These are phyloP conservation scores for Physocephala rufipes DNA, from an alignment of 2,888 invertebrate species.

Conservation along the genomic window DNA sequence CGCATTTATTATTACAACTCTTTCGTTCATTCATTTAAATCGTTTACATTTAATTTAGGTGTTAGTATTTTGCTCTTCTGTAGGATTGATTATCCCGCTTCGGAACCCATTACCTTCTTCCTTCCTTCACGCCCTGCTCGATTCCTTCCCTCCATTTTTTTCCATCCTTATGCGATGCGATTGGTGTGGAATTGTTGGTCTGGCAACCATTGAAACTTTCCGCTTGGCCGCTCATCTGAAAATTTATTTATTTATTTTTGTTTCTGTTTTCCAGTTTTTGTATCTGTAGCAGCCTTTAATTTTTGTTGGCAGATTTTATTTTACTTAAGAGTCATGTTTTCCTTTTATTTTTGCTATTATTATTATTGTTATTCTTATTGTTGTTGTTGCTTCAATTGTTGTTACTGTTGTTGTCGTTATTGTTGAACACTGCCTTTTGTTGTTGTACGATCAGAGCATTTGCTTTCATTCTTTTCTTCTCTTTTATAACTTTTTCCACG, in stretches of 20 bases:
- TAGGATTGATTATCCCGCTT: slow-evolving; percentile 12
- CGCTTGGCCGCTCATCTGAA: slow-evolving; percentile 67
- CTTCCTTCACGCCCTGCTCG: slow-evolving; percentile 9
- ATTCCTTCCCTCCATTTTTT: no score
- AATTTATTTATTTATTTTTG: slow-evolving; percentile 36
- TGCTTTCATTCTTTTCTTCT: slow-evolving; percentile 19
- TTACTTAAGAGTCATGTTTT: background rate
- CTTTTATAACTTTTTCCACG: background rate
- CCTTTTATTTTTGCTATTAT: slow-evolving; percentile 14
- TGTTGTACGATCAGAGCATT: background rate
- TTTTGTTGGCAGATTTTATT: slow-evolving; percentile 40
- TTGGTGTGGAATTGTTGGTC: slow-evolving; percentile 14
- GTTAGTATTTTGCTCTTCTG: background rate
- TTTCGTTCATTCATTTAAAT: background rate
- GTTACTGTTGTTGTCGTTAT: slow-evolving; percentile 13
- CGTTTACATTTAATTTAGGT: background rate
- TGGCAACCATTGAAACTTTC: slow-evolving; percentile 63
- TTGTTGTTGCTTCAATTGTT: slow-evolving; percentile 13
- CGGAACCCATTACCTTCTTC: background rate
- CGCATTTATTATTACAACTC: background rate
- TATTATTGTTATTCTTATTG: slow-evolving; percentile 18
- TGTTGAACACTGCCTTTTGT: background rate
- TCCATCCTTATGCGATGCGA: slow-evolving; percentile 9
- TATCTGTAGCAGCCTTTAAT: slow-evolving; percentile 9
- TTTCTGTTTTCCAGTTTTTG: no score